Evolutionary conservation across 2,113 vertebrate species (phyloP).

Genomic region (Dryoscopus gambensis): DNA sequence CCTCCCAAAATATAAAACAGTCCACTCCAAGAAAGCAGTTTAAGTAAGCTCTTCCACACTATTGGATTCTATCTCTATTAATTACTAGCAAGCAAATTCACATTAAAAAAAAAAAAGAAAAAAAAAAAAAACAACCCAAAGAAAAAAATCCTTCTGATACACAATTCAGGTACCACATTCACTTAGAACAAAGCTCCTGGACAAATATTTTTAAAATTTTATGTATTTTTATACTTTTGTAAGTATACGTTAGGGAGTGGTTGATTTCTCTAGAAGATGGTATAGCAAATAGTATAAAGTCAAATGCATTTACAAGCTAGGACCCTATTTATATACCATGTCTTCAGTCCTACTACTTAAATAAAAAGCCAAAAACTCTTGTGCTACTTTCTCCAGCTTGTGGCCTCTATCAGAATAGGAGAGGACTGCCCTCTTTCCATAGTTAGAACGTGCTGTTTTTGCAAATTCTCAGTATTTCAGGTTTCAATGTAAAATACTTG

Average conservation of each 20-base stretch:
- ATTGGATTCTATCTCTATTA: not conserved
- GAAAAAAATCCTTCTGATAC: not conserved
- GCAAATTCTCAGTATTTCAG: not conserved
- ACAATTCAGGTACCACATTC: not conserved
- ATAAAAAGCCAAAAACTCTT: not conserved
- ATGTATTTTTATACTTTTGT: not conserved
- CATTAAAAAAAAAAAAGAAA: not conserved
- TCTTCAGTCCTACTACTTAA: not conserved
- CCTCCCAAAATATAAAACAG: not conserved
- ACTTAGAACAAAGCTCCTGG: not conserved
- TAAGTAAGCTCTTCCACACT: not conserved
- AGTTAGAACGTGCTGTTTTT: not conserved
- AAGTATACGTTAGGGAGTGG: not conserved
- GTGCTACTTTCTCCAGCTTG: not conserved
- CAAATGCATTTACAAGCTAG: not conserved
- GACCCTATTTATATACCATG: not conserved
- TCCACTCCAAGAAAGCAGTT: not conserved
- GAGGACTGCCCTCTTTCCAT: not conserved
- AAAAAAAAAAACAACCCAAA: not conserved
- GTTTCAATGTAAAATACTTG: not conserved
- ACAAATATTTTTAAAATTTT: not conserved
- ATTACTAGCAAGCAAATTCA: not conserved
- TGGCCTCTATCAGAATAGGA: not conserved
- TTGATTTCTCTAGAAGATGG: not conserved
- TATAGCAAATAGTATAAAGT: not conserved